phyloP scores from a whole-genome alignment of 1,140 invertebrate species.

The Euura saliciscinereae region DNA sequence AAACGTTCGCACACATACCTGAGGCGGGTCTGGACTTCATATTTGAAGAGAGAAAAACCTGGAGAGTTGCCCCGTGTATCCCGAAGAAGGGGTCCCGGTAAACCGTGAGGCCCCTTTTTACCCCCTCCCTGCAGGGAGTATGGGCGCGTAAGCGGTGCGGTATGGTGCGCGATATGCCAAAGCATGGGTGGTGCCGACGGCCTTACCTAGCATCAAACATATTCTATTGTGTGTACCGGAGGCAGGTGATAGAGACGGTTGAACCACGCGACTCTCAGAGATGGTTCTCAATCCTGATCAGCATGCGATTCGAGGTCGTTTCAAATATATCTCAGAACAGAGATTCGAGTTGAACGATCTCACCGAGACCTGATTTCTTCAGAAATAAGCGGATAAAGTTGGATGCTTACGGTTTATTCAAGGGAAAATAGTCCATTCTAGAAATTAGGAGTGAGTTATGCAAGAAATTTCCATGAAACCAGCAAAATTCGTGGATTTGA shows the following conservation, averaged over 20 bases:
- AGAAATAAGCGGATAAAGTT: too few relatives aligned
- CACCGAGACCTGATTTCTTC: too few relatives aligned
- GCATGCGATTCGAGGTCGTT: too few relatives aligned
- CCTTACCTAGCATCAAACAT: constrained; percentile 44
- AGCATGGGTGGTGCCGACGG: constrained; percentile 16
- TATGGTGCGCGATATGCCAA: constrained; percentile 24
- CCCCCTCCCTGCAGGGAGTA: constrained; percentile 2
- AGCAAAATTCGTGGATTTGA: too few relatives aligned
- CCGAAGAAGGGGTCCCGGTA: constrained; percentile 23
- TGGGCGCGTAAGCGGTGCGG: constrained; percentile 25
- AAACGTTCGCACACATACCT: constrained; percentile 1
- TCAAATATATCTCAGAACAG: too few relatives aligned
- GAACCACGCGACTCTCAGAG: constrained; percentile 54
- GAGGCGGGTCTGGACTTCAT: not conserved
- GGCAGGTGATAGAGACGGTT: constrained; percentile 61
- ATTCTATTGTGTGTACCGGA: constrained; percentile 47
- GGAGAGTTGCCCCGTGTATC: not conserved
- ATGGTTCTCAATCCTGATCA: constrained; percentile 45
- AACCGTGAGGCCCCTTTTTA: constrained; percentile 26
- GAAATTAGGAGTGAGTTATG: too few relatives aligned
- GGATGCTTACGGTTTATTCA: too few relatives aligned
- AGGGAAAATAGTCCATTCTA: too few relatives aligned
- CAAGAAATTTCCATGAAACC: too few relatives aligned
- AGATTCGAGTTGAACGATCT: too few relatives aligned
- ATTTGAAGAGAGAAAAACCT: not conserved